A percentile compares a stretch with the other conserved stretches of the same genome.
phyloP scores from a whole-genome alignment of 2,888 invertebrate species.

The Drosophila buzzatii region DNA sequence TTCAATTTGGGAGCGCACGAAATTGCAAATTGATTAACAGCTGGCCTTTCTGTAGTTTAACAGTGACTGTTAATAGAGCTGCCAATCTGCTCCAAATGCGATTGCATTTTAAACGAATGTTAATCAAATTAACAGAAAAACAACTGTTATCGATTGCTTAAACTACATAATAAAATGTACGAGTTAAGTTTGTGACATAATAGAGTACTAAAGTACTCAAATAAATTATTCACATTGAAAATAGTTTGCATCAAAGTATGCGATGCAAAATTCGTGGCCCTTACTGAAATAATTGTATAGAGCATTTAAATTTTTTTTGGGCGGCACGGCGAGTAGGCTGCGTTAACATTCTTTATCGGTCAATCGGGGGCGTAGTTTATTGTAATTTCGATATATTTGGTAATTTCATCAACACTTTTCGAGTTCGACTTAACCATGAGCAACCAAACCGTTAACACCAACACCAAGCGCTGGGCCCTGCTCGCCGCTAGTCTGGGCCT shows the following conservation, averaged over 20 bases:
- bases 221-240: not conserved
- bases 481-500: constrained; percentile 81
- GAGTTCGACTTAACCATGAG: constrained; percentile 40
- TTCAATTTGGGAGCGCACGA: constrained; percentile 9
- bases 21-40: constrained; percentile 26
- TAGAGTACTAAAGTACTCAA: not conserved
- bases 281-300: not conserved
- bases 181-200: not conserved
- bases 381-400: constrained; percentile 14
- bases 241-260: not conserved
- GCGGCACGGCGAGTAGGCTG: constrained; percentile 14
- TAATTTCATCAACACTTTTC: constrained; percentile 17
- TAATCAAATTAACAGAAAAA: not conserved
- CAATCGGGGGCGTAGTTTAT: constrained; percentile 19
- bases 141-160: not conserved
- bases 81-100: not conserved
- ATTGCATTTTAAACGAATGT: not conserved
- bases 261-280: not conserved
- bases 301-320: not conserved
- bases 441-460: constrained; percentile 9
- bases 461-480: constrained; percentile 47
- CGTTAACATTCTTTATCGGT: constrained; percentile 15
- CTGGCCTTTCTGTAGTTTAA: constrained; percentile 16
- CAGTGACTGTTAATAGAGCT: not conserved
- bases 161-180: not conserved